A percentile compares a stretch with the other conserved stretches of the same genome.
phyloP scores from a whole-genome alignment of 2,113 vertebrate genomes.

The Myocastor coypus region DNA sequence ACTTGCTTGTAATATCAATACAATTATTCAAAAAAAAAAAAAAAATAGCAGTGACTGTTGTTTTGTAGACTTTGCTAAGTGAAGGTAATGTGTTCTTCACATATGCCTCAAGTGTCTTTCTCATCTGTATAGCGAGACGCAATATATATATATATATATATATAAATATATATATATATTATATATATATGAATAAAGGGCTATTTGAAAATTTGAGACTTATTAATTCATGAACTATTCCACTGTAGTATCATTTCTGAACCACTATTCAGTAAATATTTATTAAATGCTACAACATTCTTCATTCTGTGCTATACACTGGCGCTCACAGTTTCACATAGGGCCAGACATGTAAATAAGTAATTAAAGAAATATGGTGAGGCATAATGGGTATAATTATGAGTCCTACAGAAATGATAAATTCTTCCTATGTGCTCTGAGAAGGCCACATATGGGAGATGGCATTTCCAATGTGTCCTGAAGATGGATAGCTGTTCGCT shows the following conservation, averaged over 20 bases:
- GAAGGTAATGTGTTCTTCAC: not conserved
- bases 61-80: not conserved
- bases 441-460: conserved; percentile 64
- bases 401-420: conserved; percentile 68
- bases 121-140: not conserved
- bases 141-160: no score
- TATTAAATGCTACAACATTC: conserved; percentile 6
- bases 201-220: conserved; percentile 30
- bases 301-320: not conserved
- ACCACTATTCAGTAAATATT: conserved; percentile 53
- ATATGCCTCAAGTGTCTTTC: not conserved
- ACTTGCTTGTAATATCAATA: conserved; percentile 34
- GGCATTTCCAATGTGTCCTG: conserved; percentile 74
- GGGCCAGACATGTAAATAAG: conserved; percentile 55
- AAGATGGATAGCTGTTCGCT: conserved; percentile 66
- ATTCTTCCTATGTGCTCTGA: conserved; percentile 64
- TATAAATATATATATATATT: no score
- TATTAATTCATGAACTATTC: conserved; percentile 23
- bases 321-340: not conserved
- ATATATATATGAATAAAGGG: no score
- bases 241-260: not conserved
- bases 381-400: conserved; percentile 56
- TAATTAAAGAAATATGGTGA: conserved; percentile 68
- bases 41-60: not conserved
- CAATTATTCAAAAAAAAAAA: conserved; percentile 11